Evolutionary conservation across 2,113 vertebrate species (phyloP).

Genomic region (Xerus inauris): DNA sequence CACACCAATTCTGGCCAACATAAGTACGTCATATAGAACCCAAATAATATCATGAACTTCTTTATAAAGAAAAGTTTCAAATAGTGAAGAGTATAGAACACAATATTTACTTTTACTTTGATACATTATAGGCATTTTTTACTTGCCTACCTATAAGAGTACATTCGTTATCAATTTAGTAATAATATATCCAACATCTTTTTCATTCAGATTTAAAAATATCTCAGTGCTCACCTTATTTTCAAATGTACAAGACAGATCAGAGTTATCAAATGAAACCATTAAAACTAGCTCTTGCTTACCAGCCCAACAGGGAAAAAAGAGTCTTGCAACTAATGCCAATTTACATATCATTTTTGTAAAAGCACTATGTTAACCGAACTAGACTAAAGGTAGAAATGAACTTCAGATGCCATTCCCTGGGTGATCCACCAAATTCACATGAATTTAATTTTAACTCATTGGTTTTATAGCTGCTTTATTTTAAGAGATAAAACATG

Average conservation of each 20-base stretch:
- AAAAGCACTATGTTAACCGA: background rate
- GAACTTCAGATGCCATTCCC: background rate
- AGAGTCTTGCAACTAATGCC: background rate
- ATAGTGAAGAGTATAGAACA: background rate
- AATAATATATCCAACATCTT: background rate
- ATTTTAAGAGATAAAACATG: background rate
- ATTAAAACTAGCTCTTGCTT: background rate
- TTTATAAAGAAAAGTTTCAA: background rate
- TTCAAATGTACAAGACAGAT: background rate
- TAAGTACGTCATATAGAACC: background rate
- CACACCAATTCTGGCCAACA: background rate
- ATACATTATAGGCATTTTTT: background rate
- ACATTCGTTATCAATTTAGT: background rate
- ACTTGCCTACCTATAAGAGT: background rate
- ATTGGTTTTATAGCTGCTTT: slow-evolving; percentile 17
- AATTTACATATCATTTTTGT: background rate
- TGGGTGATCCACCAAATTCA: background rate
- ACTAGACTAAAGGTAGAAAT: slow-evolving; percentile 17
- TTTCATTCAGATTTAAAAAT: slow-evolving; percentile 50
- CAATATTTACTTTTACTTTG: background rate
- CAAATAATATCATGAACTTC: background rate
- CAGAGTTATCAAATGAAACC: background rate
- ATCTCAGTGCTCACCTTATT: background rate
- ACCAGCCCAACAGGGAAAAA: background rate
- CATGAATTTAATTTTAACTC: background rate